Base-by-base conservation (phyloP, 2,797 vertebrate genomes). In the Scolopax bukidnonensis region DNA sequence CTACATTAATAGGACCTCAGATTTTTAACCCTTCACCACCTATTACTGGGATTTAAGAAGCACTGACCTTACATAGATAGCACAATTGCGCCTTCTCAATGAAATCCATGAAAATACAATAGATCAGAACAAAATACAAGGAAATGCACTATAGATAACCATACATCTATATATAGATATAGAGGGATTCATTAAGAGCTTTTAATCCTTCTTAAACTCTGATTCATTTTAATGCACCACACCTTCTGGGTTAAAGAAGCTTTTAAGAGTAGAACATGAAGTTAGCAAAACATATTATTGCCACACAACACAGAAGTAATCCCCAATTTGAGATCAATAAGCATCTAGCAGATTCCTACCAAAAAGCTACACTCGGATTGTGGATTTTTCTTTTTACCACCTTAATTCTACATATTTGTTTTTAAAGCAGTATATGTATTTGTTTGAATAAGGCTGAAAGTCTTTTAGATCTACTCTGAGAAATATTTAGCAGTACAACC, bases 11-110 rank as follows among this genome's bases (percentile, higher is more conserved):
- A 94, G 74, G 48, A 12, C 68, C 41, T 73, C 47, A 36, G 54
- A 71, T 77, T 91, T 97, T 97, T 96, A 97, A 97, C 95, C 16
- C 91, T 94, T 96, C 51, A 79, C 30, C 63, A 69, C 50, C 86
- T 77, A 18, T 38, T 69, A 70, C 25, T 36, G 57, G 59, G 36
- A 79, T 54, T 69, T 74, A 74, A 84, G 57, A 82, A 71, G 30
- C 14, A 25, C 8, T 7, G 83, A 57, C 20, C 27, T 45, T 59
- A 67, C 16, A 33, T 1, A 64, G 14, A 56, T 16, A 69, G 18
- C 20, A 41, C 57, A 77, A 56, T 1, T 51, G 9, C 10, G 1
- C 41, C 27, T 87, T 77, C 33, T 82, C 48, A 79, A 70, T 69
- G 24, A 78, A 84, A 78, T 87, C 12, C 5, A 63, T n/a, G 53